Conservation (phyloP, 2,113 vertebrate species). For the Lamprologus lemairii region DNA sequence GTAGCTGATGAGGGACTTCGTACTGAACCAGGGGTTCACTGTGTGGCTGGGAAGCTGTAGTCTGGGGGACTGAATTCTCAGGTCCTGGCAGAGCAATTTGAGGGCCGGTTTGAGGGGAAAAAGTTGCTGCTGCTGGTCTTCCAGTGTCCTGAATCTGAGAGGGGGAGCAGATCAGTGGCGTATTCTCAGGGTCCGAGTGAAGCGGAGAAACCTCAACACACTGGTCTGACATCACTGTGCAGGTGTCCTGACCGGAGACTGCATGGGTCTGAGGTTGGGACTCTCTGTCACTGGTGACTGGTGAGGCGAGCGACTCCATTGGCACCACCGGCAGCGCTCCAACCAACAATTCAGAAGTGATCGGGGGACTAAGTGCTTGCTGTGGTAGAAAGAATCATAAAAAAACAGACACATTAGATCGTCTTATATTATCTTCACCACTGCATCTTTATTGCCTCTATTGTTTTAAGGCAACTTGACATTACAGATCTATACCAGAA, state of each 20-base stretch:
- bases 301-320: conserved; percentile 45
- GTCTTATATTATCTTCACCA: neutral
- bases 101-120: conserved; percentile 12
- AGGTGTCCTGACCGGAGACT: conserved; percentile 6
- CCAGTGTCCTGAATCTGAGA: conserved; percentile 7
- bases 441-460: neutral
- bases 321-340: conserved; percentile 40
- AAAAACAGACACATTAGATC: neutral
- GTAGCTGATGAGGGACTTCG: conserved; percentile 21
- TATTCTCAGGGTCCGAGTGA: conserved; percentile 41
- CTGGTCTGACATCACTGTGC: conserved; percentile 15
- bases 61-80: neutral
- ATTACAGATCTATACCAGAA: neutral
- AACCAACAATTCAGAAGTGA: conserved; percentile 40
- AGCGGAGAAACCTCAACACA: conserved; percentile 45
- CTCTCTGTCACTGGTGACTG: conserved; percentile 24
- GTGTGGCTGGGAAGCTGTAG: neutral
- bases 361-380: conserved; percentile 55
- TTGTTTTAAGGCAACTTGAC: neutral
- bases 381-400: conserved; percentile 2
- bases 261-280: neutral
- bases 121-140: neutral
- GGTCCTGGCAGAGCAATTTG: neutral
- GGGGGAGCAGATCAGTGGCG: conserved; percentile 27
- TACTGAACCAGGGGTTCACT: neutral